Conservation (phyloP, 2,888 invertebrate species). For the Hypsopygia costalis region DNA sequence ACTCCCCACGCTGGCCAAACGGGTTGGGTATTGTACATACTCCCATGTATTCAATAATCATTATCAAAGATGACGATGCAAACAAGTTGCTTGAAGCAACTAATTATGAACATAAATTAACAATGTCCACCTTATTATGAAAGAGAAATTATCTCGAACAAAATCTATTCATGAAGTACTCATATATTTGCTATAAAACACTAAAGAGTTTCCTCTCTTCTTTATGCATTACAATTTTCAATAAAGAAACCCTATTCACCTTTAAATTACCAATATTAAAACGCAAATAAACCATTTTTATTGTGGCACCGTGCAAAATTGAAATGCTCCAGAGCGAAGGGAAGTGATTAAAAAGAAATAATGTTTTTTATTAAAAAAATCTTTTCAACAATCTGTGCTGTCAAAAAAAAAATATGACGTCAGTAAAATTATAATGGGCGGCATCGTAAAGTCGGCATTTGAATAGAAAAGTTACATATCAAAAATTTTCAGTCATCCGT, state of each 20-base stretch:
- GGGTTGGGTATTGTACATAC: too few species aligned
- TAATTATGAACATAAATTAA: too few species aligned
- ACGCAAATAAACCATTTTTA: slow-evolving; percentile 35
- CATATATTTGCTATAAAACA: neutral
- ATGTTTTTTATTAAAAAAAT: slow-evolving; percentile 62
- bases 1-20: too few species aligned
- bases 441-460: slow-evolving; percentile 72
- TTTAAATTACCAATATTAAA: slow-evolving; percentile 26
- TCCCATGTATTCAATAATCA: too few species aligned
- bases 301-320: slow-evolving; percentile 52
- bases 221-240: neutral
- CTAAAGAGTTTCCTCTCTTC: neutral
- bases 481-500: slow-evolving; percentile 80
- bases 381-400: slow-evolving; percentile 68
- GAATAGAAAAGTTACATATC: slow-evolving; percentile 80
- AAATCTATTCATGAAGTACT: too few species aligned
- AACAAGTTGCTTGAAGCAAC: neutral
- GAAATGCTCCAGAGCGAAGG: slow-evolving; percentile 44
- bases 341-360: slow-evolving; percentile 77
- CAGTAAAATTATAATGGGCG: slow-evolving; percentile 76
- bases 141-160: too few species aligned
- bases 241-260: slow-evolving; percentile 11
- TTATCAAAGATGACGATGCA: too few species aligned
- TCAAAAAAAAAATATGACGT: slow-evolving; percentile 66
- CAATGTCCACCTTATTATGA: too few species aligned